Conservation (phyloP, 2,797 vertebrate species). For the Jordanella pulchra region DNA sequence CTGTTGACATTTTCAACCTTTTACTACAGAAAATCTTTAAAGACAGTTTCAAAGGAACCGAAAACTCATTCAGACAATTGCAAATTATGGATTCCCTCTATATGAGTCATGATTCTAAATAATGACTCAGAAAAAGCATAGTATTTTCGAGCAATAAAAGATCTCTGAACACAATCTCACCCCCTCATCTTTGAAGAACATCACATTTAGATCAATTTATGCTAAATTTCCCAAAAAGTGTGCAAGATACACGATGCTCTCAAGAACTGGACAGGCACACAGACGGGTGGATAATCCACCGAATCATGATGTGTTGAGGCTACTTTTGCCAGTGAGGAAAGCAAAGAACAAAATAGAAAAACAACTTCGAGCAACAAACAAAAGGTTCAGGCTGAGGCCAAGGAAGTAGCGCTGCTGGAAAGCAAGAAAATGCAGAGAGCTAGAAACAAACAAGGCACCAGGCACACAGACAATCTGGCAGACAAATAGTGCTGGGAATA, state of each 20-base stretch:
- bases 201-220: neutral
- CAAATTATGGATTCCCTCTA: neutral
- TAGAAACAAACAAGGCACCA: neutral
- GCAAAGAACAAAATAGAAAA: neutral
- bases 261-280: neutral
- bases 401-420: neutral
- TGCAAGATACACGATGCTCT: neutral
- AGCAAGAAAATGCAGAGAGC: constrained; percentile 1
- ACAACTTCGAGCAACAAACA: neutral
- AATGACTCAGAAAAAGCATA: neutral
- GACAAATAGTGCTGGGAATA: constrained; percentile 5
- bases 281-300: constrained; percentile 1
- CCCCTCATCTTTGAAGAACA: neutral
- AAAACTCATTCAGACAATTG: constrained; percentile 4
- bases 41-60: neutral
- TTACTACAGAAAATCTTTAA: neutral
- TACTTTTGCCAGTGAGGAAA: neutral
- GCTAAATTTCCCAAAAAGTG: neutral
- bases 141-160: neutral
- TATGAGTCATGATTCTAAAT: neutral
- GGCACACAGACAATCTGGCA: neutral
- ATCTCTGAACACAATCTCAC: neutral
- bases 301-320: neutral
- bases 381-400: constrained; percentile 9
- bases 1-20: neutral